phyloP scores from a whole-genome alignment of 2,113 vertebrate genomes.

The cat (Felis catus) region DNA sequence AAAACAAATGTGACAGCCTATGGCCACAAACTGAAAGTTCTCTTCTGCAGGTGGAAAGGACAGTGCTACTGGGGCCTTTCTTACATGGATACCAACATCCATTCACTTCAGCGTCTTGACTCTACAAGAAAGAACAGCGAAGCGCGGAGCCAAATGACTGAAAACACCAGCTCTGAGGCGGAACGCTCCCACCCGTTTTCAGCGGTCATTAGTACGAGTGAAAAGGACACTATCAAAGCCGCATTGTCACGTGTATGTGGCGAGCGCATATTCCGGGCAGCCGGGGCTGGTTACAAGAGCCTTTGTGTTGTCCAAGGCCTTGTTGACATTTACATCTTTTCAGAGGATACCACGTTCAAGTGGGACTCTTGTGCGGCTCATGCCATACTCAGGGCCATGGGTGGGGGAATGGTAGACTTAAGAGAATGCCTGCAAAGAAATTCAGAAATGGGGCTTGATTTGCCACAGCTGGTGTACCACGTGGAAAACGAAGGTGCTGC shows the following conservation, averaged over 20 bases:
- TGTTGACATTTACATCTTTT: constrained; percentile 89
- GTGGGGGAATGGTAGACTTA: constrained; percentile 89
- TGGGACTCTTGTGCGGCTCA: constrained; percentile 93
- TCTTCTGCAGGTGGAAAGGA: constrained; percentile 87
- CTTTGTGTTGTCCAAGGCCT: constrained; percentile 91
- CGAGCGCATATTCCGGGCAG: constrained; percentile 82
- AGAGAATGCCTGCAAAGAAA: constrained; percentile 75
- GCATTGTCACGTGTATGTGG: constrained; percentile 83
- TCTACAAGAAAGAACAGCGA: not conserved
- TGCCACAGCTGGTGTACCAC: constrained; percentile 88
- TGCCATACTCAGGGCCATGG: constrained; percentile 90
- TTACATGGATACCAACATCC: constrained; percentile 77
- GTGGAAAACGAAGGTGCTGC: constrained; percentile 73
- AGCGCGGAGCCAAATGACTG: rapidly evolving
- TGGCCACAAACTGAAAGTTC: not conserved
- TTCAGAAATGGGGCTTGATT: not conserved
- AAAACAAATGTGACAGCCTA: not conserved
- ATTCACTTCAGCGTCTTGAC: constrained; percentile 45
- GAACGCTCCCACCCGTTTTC: constrained; percentile 65
- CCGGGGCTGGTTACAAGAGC: constrained; percentile 91
- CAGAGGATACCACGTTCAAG: constrained; percentile 92
- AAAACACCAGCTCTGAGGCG: not conserved
- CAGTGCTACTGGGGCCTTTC: constrained; percentile 91
- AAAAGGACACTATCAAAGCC: constrained; percentile 85
- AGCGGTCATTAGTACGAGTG: constrained; percentile 89